Percentiles rank a stretch among this genome's conserved stretches.
Evolutionary conservation across 35 echinoderm and acorn worm genomes (phyloP).

Genomic region (Heliocidaris erythrogramma): DNA sequence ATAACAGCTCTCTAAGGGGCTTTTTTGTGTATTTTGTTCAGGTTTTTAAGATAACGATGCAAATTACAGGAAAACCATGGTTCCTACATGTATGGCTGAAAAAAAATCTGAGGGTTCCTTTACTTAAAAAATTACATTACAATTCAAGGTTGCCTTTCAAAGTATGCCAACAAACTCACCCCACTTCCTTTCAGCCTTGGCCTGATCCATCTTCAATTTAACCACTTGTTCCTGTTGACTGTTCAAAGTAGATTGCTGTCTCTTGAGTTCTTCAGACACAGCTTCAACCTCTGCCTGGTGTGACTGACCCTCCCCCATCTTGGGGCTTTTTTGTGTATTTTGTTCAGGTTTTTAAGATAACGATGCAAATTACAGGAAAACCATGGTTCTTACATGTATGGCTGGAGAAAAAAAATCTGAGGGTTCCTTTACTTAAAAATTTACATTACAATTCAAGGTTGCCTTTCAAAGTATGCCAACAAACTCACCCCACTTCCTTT

Average conservation of each 20-base stretch:
- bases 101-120: no score
- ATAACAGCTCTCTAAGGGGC: background rate
- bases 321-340: no score
- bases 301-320: conserved; percentile 39
- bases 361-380: background rate
- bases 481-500: conserved; percentile 29
- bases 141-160: background rate
- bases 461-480: background rate
- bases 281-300: conserved; percentile 32
- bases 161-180: background rate
- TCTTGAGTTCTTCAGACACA: background rate
- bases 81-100: no score
- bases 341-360: background rate
- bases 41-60: background rate
- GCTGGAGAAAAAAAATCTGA: no score
- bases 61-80: background rate
- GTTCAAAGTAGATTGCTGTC: background rate
- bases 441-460: background rate
- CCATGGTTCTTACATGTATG: no score
- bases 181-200: conserved; percentile 20
- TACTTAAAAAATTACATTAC: no score
- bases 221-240: background rate
- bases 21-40: background rate
- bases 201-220: background rate
- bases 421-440: no score